Evolutionary conservation across 2,797 vertebrate species (phyloP), one percentile per base, ranked within the genome.

Genomic region (Gorsachius magnificus): DNA sequence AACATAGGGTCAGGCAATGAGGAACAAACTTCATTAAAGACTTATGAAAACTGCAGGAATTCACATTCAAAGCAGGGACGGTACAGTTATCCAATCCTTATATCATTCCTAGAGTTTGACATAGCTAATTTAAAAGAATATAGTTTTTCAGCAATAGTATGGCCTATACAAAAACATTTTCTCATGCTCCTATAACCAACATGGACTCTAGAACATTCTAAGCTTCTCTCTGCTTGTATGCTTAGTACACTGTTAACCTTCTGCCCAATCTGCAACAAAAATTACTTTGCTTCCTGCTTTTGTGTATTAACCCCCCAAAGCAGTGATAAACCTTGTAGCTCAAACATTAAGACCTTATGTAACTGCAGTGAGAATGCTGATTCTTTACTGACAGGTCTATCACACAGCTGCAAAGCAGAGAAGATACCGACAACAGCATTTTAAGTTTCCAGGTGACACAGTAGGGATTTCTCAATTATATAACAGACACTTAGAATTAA

Each of bases 1-100:
- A 72, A 92, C 33, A 68, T 3, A 82, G 50, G 76, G 61, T 85
- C 77, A 83, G 75, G 87, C 28, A 77, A 63, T 17, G 36, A 96
- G 35, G 79, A 87, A 50, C 36, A 64, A 88, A 64, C 76, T 84
- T 96, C 66, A 63, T 64, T 68, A 77, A 50, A 60, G 41, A 9
- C 8, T 70, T 64, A 31, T 65, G 57, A 80, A 85, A 97, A 65
- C 21, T 13, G 25, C 78, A 57, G 5, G 16, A 61, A 33, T 88
- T 80, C n/a, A 36, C 41, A 71, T 53, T 89, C 31, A 87, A 65
- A 94, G 63, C 57, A 83, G 54, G n/a, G 28, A 19, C 28, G 35
- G 58, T 48, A 78, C 33, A 83, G 51, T 60, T 50, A 51, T 35
- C 83, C 50, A 58, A 7, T 33, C 43, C 68, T 58, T 24, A 15